Evolutionary conservation across 2,797 vertebrate species (phyloP).

Genomic region (Arctocebus calabarensis): DNA sequence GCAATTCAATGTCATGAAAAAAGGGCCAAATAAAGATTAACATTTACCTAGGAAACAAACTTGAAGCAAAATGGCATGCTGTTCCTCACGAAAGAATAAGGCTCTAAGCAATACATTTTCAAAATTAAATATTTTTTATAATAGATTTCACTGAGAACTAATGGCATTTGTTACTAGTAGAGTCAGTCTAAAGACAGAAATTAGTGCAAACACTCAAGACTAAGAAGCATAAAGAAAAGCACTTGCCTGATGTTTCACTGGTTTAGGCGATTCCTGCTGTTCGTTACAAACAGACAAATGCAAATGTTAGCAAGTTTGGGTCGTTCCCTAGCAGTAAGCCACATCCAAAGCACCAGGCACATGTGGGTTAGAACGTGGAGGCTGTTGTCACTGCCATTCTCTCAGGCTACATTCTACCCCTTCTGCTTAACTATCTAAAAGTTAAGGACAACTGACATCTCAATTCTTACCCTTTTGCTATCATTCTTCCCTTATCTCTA

Average conservation of each 20-base stretch:
- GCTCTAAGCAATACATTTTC: constrained; percentile 33
- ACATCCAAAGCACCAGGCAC: constrained; percentile 68
- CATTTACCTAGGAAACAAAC: constrained; percentile 49
- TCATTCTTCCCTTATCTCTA: not conserved
- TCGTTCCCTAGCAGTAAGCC: constrained; percentile 81
- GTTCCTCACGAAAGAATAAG: constrained; percentile 21
- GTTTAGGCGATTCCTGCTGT: constrained; percentile 98
- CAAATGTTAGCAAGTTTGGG: constrained; percentile 90
- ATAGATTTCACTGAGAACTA: constrained; percentile 12
- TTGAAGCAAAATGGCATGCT: constrained; percentile 70
- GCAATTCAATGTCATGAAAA: constrained; percentile 69
- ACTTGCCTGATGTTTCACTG: constrained; percentile 99
- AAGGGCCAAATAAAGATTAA: constrained; percentile 35
- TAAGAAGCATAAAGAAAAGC: constrained; percentile 86
- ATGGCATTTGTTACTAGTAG: constrained; percentile 29
- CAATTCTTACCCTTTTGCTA: not conserved
- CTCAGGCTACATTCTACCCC: not conserved
- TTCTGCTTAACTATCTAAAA: not conserved
- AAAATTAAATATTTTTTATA: not conserved
- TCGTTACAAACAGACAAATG: constrained; percentile 94
- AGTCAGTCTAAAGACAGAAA: constrained; percentile 59
- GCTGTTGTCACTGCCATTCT: not conserved
- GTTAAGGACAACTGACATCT: not conserved
- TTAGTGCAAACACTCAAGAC: constrained; percentile 69
- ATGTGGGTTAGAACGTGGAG: not conserved